Percentiles rank a stretch among this genome's conserved stretches.
These are phyloP conservation scores for Phalanger gymnotis DNA, from an alignment of 2,797 vertebrate species.

Conservation along the genomic window DNA sequence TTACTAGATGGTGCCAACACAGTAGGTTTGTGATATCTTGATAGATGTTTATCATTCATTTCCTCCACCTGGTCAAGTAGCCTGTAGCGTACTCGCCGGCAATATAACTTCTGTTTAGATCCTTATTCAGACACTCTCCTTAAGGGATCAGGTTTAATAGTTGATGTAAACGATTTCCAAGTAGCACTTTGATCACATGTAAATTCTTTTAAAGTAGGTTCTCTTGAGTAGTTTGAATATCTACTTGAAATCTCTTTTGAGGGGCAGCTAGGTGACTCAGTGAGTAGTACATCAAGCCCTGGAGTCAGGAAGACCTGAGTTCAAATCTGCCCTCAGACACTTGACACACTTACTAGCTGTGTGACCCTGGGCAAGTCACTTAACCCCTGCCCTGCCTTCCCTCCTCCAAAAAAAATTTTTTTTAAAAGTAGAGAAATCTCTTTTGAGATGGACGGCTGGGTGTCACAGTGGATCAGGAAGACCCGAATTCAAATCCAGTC, in stretches of 20 bases:
- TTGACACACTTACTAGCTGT: too few species aligned
- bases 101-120: background rate
- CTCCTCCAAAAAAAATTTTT: too few species aligned
- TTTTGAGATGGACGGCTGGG: background rate
- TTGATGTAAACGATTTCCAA: background rate
- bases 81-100: background rate
- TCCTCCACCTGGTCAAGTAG: background rate
- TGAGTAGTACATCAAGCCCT: too few species aligned
- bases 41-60: background rate
- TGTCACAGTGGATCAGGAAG: too few species aligned
- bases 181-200: background rate
- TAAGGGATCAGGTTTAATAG: background rate
- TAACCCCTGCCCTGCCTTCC: too few species aligned
- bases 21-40: background rate
- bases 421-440: too few species aligned
- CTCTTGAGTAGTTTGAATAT: background rate
- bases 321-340: too few species aligned
- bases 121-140: background rate
- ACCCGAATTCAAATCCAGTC: too few species aligned
- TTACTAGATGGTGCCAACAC: background rate
- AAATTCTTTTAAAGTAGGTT: background rate
- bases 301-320: too few species aligned
- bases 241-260: background rate
- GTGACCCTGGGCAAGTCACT: too few species aligned
- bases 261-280: too few species aligned